Base-by-base conservation (phyloP, 2,888 invertebrate species). In the Patella ulyssiponensis region DNA sequence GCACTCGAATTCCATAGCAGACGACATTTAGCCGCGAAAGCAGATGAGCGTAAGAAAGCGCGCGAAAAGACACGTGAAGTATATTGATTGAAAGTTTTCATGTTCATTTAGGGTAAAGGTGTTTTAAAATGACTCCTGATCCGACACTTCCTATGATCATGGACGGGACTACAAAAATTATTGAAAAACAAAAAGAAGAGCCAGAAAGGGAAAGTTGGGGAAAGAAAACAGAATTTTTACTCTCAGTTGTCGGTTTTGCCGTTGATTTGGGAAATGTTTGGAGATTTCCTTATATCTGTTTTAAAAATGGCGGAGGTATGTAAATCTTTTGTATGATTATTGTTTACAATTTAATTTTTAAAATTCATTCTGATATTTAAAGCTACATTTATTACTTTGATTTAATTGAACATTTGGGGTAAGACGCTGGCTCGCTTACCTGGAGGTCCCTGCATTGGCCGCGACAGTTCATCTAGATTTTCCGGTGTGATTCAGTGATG, bases 231-330 rank as follows among this genome's bases (percentile, higher is more conserved):
- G 98, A 98, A 94, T 98, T 98, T 93, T 94, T 98, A 90, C 94
- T 98, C 87, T 97, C 97, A 76, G 97, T 98, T 92, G 97, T 98
- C 93, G 98, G 98, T 89, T 98, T 98, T 93, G 98, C 98, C 84
- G 98, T 98, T 89, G 98, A 98, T 90, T 94, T 98, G 89, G 97
- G 97, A 87, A 97, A 97, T 91, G 97, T 97, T 27, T 97, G 97
- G 97, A 94, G 97, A 92, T 88, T 97, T 96, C 92, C 97, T 80
- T 97, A 97, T 92, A 96, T 97, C 92, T 97, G 97, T 93, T 98
- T 97, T 92, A 96, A 96, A 91, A 97, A 98, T 91, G 97, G 97
- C 77, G 97, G 97, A 91, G 97, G 97, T 97, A 91, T 95, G 96
- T 79, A 56, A 97, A 97, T 78, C 20, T 27, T 44, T 33, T 44